phyloP scores from a whole-genome alignment of 1,140 invertebrate species.

The Oedothorax gibbosus region DNA sequence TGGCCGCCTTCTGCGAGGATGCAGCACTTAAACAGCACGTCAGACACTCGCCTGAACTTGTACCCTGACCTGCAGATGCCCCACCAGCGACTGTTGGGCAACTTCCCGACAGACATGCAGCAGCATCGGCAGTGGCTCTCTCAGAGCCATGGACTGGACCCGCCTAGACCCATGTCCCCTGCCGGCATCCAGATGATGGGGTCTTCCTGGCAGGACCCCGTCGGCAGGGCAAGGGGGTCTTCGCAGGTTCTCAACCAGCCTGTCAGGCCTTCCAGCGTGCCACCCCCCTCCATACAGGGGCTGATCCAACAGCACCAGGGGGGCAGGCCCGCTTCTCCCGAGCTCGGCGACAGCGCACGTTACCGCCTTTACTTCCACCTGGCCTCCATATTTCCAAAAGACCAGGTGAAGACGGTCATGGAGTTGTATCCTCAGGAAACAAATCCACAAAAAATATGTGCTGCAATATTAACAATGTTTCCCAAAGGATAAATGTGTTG shows the following conservation, averaged over 20 bases:
- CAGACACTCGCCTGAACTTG: constrained; percentile 68
- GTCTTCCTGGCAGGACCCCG: constrained; percentile 39
- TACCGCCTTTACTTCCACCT: constrained; percentile 79
- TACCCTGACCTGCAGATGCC: constrained; percentile 52
- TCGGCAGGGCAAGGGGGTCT: constrained; percentile 41
- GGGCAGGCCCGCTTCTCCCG: constrained; percentile 63
- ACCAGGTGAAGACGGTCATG: constrained; percentile 87
- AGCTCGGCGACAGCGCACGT: constrained; percentile 61
- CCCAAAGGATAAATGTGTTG: constrained; percentile 37
- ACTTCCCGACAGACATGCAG: neutral
- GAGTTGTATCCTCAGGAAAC: constrained; percentile 86
- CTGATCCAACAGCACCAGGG: neutral
- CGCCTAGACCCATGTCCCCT: constrained; percentile 44
- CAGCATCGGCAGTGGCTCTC: constrained; percentile 48
- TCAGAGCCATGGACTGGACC: constrained; percentile 48
- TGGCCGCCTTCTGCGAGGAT: constrained; percentile 69
- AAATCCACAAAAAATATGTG: constrained; percentile 88
- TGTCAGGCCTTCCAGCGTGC: constrained; percentile 63
- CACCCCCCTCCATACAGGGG: constrained; percentile 62
- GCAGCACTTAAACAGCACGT: constrained; percentile 69
- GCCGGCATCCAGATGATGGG: constrained; percentile 6
- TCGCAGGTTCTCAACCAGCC: constrained; percentile 58
- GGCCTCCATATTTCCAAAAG: constrained; percentile 86
- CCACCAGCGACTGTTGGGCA: constrained; percentile 16
- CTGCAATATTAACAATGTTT: constrained; percentile 74